Percentiles rank a stretch among this genome's conserved stretches.
Conservation (phyloP, 2,797 vertebrate species). For the Pseudomugil gertrudae region DNA sequence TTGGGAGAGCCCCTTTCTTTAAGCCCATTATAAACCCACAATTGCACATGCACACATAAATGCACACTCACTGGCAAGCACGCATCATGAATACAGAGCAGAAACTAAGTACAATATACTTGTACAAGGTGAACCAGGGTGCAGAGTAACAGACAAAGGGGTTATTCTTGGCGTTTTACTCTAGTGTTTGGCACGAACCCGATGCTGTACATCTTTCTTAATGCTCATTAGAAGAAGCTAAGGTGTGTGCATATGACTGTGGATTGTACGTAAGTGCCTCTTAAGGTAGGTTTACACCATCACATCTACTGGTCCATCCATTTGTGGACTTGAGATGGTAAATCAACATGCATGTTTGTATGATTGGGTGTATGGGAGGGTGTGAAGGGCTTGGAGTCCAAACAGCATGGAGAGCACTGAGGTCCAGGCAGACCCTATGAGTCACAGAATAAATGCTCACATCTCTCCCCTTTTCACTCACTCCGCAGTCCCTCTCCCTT, state of each 20-base stretch:
- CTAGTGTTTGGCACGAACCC: constrained; percentile 54
- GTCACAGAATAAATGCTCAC: constrained; percentile 68
- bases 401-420: constrained; percentile 67
- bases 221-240: constrained; percentile 49
- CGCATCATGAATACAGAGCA: constrained; percentile 65
- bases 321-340: constrained; percentile 13
- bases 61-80: constrained; percentile 36
- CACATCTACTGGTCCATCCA: constrained; percentile 12
- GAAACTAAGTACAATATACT: constrained; percentile 50
- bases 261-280: constrained; percentile 8
- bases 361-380: constrained; percentile 24
- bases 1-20: constrained; percentile 62
- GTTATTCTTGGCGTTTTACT: constrained; percentile 69
- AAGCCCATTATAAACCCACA: constrained; percentile 55
- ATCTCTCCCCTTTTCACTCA: constrained; percentile 43
- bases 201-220: constrained; percentile 40
- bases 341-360: constrained; percentile 34
- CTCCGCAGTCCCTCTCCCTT: constrained; percentile 41
- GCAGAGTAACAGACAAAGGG: constrained; percentile 65
- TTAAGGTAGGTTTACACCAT: constrained; percentile 12
- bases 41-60: constrained; percentile 28
- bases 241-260: constrained; percentile 11
- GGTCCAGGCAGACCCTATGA: constrained; percentile 78
- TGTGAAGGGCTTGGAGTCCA: constrained; percentile 40
- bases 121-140: constrained; percentile 71